Evolutionary conservation across 2,888 invertebrate species (phyloP).

Genomic region (Nomada ruficornis): DNA sequence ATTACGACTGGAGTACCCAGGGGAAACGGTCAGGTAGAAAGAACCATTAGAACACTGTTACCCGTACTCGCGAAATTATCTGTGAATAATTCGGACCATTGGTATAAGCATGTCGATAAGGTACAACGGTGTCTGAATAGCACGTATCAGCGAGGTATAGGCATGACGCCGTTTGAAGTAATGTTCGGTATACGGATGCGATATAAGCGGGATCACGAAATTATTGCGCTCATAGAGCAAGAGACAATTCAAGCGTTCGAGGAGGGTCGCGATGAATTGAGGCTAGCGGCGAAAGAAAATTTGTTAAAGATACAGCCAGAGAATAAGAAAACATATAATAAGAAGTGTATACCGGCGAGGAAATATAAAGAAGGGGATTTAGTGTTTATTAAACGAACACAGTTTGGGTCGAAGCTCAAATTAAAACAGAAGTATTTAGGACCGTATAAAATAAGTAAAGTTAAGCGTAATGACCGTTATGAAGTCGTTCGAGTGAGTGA

Average conservation of each 20-base stretch:
- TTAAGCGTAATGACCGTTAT: no score
- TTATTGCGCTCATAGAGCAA: not conserved
- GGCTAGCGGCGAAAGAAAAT: not conserved
- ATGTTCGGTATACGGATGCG: not conserved
- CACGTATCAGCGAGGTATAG: not conserved
- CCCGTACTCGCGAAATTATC: not conserved
- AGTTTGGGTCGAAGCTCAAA: no score
- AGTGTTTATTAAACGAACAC: not conserved
- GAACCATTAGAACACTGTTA: not conserved
- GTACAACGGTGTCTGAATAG: not conserved
- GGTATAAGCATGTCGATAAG: not conserved
- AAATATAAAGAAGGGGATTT: not conserved
- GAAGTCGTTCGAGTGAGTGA: no score
- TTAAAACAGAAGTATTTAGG: no score
- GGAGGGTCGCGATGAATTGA: not conserved
- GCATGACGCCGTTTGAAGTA: not conserved
- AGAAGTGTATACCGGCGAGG: not conserved
- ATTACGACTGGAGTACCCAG: not conserved
- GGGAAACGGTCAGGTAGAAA: not conserved
- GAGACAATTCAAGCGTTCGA: not conserved
- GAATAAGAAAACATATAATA: not conserved
- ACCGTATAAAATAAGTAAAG: no score
- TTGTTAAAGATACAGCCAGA: not conserved
- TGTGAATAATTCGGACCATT: not conserved
- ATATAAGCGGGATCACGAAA: not conserved